phyloP scores from a whole-genome alignment of 2,797 vertebrate species.

The Pseudochaenichthys georgianus region DNA sequence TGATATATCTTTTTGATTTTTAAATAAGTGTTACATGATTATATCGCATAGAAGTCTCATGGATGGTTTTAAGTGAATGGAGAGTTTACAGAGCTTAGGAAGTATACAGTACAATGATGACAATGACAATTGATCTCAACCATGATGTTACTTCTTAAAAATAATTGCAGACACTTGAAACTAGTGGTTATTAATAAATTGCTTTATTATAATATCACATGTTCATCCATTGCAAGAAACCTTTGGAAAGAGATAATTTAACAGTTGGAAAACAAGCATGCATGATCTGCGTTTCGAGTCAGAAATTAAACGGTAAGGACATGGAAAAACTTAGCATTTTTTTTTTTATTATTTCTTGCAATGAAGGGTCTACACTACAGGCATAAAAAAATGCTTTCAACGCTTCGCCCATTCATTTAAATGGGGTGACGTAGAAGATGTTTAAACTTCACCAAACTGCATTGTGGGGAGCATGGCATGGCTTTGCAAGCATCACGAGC shows the following conservation, averaged over 20 bases:
- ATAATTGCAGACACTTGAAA: not conserved
- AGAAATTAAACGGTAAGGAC: not conserved
- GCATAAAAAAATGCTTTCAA: too few relatives aligned
- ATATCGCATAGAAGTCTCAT: not conserved
- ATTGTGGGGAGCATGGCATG: too few relatives aligned
- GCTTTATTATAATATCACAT: too few relatives aligned
- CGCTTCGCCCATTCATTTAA: too few relatives aligned
- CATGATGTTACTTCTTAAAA: too few relatives aligned
- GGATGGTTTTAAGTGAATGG: not conserved
- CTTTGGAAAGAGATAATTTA: not conserved
- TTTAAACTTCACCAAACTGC: too few relatives aligned
- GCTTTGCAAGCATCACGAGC: too few relatives aligned
- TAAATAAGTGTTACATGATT: not conserved
- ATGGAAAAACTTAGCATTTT: not conserved
- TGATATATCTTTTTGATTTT: not conserved
- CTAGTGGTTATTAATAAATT: not conserved
- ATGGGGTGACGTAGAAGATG: too few relatives aligned
- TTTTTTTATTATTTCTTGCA: slow-evolving; percentile 2
- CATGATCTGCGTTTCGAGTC: not conserved
- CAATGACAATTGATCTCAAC: too few relatives aligned
- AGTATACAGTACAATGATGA: too few relatives aligned
- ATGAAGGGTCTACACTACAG: not conserved
- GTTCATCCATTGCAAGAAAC: too few relatives aligned
- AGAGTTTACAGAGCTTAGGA: not conserved
- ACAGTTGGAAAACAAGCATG: not conserved